Evolutionary conservation across 2,888 invertebrate genomes (phyloP), one percentile per base, ranked within the genome.

Genomic region (Lasiommata megera): DNA sequence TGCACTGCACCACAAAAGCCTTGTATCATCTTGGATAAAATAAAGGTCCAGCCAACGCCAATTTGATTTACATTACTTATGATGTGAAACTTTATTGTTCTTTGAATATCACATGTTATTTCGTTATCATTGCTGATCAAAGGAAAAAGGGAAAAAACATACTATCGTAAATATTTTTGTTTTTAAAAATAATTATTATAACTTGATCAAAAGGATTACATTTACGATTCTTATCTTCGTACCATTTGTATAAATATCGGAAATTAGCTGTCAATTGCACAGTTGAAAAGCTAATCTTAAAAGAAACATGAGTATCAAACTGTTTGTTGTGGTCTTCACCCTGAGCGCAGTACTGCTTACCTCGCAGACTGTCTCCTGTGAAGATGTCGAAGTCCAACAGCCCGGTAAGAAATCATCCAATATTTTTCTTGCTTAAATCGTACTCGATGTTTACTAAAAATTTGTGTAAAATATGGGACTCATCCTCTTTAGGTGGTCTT

Each of bases 271-370:
- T 6, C 37, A 50, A 14, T 0, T 14, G 12, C 9, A 16, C 16
- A 7, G 16, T 40, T 40, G 12, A 48, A 38, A 29, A 17, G 8
- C 29, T 44, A 44, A 14, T 12, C 28, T 6, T 3, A 44, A 44
- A 31, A 31, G 7, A 29, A 51, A 11, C 29, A 51, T 51, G 51
- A 51, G 17, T 28, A 40, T 1, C 29, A 51, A 51, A 48, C 6
- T 48, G 8, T 51, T 51, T 16, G 50, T 38, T 12, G 51, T 40
- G 0, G 28, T 51, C 38, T n/a, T 16, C 23, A 18, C 50, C 7
- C 7, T 51, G 3, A 29, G 17, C 23, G 51, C 51, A 40, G 51
- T 29, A 9, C 51, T 51, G 16, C 11, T 51, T 0, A 16, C 11
- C 0, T 3, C n/a, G 11, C 38, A 38, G n/a, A 8, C 51, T 28